phyloP scores from a whole-genome alignment of 2,797 vertebrate genomes.

The Saguinus oedipus region DNA sequence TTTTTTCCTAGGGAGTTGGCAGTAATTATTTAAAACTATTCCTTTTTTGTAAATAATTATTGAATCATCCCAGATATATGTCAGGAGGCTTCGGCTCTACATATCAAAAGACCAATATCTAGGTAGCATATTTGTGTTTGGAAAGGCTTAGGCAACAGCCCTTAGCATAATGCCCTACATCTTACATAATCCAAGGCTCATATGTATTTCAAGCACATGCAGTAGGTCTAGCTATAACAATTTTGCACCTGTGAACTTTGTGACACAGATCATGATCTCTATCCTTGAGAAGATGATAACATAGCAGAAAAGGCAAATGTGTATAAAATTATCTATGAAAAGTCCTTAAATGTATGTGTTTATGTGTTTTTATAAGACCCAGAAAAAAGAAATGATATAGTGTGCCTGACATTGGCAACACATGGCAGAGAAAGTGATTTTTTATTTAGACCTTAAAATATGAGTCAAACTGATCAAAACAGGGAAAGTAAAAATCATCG shows the following conservation, averaged over 20 bases:
- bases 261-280: not conserved
- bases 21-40: not conserved
- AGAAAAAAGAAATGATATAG: not conserved
- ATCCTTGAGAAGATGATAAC: not conserved
- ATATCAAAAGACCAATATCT: not conserved
- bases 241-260: not conserved
- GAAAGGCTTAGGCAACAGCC: not conserved
- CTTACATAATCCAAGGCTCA: not conserved
- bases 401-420: not conserved
- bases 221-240: not conserved
- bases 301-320: not conserved
- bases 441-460: not conserved
- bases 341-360: not conserved
- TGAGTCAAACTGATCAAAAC: conserved; percentile 13
- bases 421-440: not conserved
- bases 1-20: not conserved
- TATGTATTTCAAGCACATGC: not conserved
- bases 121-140: not conserved
- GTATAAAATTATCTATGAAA: not conserved
- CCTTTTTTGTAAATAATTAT: conserved; percentile 1
- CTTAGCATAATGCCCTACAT: not conserved
- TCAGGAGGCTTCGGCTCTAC: not conserved
- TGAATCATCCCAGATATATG: not conserved
- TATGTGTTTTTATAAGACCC: not conserved
- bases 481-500: not conserved